phyloP scores from a whole-genome alignment of 2,113 vertebrate species.

The Siphamia tubifer region DNA sequence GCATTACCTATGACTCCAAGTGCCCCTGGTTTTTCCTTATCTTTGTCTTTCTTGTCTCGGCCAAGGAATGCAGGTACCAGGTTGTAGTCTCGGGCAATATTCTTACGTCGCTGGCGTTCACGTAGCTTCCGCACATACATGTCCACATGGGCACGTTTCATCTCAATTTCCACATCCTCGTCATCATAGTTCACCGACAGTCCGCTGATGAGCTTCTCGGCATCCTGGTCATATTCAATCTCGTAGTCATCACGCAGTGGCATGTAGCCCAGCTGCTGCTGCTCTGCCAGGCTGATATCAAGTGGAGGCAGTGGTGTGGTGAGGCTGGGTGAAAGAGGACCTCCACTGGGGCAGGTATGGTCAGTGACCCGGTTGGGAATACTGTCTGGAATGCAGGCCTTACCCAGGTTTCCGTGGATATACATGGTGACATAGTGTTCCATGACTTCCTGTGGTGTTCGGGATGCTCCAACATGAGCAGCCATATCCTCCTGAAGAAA shows the following conservation, averaged over 20 bases:
- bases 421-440: constrained; percentile 99
- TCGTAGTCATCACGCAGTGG: constrained; percentile 96
- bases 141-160: constrained; percentile 95
- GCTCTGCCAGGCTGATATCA: constrained; percentile 89
- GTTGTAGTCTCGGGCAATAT: constrained; percentile 93
- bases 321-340: constrained; percentile 91
- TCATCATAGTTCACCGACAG: constrained; percentile 97
- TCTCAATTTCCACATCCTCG: constrained; percentile 94
- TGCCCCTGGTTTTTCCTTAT: constrained; percentile 75
- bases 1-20: constrained; percentile 2
- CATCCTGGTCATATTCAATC: constrained; percentile 96
- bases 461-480: constrained; percentile 89
- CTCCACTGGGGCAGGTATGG: constrained; percentile 93
- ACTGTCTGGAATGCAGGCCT: constrained; percentile 95
- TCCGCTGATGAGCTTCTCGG: constrained; percentile 94
- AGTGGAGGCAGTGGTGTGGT: constrained; percentile 91
- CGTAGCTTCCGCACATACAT: constrained; percentile 96
- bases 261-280: constrained; percentile 99
- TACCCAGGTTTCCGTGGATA: constrained; percentile 96
- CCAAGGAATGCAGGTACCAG: constrained; percentile 92
- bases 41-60: constrained; percentile 90
- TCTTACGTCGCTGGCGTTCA: constrained; percentile 93
- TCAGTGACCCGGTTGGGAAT: constrained; percentile 98
- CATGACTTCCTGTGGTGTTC: constrained; percentile 96
- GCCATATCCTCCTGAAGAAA: constrained; percentile 98